Base-by-base conservation (phyloP, 2,113 vertebrate genomes). In the Calidris pugnax region DNA sequence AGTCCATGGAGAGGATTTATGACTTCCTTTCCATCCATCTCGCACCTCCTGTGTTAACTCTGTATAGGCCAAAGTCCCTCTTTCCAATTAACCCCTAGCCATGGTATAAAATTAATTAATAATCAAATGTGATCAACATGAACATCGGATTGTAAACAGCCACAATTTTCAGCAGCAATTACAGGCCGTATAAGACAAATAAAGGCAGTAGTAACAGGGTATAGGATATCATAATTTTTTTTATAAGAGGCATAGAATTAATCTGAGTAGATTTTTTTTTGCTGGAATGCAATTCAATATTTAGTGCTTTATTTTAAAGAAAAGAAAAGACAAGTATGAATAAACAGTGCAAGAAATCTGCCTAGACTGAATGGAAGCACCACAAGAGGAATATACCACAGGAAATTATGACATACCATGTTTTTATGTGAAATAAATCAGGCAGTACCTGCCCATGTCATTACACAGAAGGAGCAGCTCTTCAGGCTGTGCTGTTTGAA, bases 401-500 rank as follows among this genome's bases (percentile, higher is more conserved):
- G 81, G 26, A 91, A 90, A 66, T 67, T 57, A 86, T 45, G 74
- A 63, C 47, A 26, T 32, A 68, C 5, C 15, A 73, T 22, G 59
- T 27, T 84, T 68, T 32, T 47, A 53, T 35, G 18, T 59, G n/a
- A 86, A 86, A 71, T 59, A 35, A 51, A 2, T 47, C 10, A 32
- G 19, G 12, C 5, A 62, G 24, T 35, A 75, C 17, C 24, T 90
- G 33, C 9, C 33, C 41, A 37, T 74, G 57, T 85, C 72, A 85
- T 35, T 80, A 60, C 22, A 43, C 3, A 68, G 48, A 59, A 51
- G 33, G 14, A 90, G 55, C 33, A 90, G 21, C 22, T 90, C 78
- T 91, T 74, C 73, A 66, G 75, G 23, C 26, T 92, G 19, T 69
- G 72, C 41, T 90, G 80, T 92, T 78, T 85, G 55, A 96, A 93